phyloP scores from a whole-genome alignment of 2,113 vertebrate genomes.

The Cebus imitator region DNA sequence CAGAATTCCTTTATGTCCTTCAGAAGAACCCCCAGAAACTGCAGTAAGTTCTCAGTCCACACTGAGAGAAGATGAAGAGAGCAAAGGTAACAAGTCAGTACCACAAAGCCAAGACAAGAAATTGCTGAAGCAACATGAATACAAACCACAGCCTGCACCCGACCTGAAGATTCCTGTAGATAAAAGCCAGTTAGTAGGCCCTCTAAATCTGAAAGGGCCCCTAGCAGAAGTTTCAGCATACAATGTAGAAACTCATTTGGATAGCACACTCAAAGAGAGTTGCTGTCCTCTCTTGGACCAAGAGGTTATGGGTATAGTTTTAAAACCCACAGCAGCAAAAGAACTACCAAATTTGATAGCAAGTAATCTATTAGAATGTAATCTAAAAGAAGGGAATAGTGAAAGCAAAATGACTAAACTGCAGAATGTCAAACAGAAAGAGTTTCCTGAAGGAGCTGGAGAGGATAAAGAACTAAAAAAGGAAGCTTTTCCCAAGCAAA shows the following conservation, averaged over 20 bases:
- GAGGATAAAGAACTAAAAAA: not conserved
- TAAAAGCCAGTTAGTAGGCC: not conserved
- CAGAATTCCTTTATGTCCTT: not conserved
- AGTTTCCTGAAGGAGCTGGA: not conserved
- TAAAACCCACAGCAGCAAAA: accelerated
- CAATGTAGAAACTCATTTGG: not conserved
- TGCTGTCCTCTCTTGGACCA: not conserved
- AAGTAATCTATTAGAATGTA: not conserved
- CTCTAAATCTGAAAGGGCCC: accelerated
- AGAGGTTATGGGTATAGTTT: not conserved
- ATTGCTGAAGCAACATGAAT: not conserved
- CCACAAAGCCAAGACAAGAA: not conserved
- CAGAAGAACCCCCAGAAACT: not conserved
- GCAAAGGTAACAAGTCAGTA: not conserved
- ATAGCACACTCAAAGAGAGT: not conserved
- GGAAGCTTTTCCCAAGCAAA: not conserved
- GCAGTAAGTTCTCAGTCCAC: accelerated
- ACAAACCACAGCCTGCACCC: not conserved
- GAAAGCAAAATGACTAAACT: not conserved
- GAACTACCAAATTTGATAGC: not conserved
- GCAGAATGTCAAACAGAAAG: not conserved
- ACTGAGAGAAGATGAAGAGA: accelerated
- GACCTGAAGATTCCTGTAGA: not conserved
- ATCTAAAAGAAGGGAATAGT: not conserved
- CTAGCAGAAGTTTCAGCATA: not conserved